phyloP scores from a whole-genome alignment of 37 sponge, comb jelly and placozoan species.

The Diacarnus erythraeanus region DNA sequence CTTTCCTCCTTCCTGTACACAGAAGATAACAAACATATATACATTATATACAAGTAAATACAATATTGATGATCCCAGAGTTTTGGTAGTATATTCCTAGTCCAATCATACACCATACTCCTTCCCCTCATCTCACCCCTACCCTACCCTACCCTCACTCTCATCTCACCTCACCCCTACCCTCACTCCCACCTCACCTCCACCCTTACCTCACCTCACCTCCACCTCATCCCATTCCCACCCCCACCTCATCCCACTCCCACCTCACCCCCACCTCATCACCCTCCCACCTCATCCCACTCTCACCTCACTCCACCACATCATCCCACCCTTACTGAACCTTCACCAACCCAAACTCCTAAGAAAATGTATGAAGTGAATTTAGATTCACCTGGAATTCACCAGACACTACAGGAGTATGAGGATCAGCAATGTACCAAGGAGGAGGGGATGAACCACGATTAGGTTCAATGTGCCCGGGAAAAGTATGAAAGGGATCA shows the following conservation, averaged over 20 bases:
- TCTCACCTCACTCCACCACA: neutral
- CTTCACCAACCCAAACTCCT: no score
- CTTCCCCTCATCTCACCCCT: neutral
- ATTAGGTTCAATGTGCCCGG: neutral
- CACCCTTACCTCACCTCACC: neutral
- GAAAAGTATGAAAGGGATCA: conserved; percentile 48
- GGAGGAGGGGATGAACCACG: conserved; percentile 46
- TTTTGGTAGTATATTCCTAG: neutral
- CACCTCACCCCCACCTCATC: neutral
- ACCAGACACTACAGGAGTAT: neutral
- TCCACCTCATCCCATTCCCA: neutral
- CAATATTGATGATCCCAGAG: neutral
- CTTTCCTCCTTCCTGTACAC: conserved; percentile 68
- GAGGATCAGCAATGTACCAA: conserved; percentile 52
- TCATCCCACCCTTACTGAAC: no score
- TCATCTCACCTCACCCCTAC: neutral
- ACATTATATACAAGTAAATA: neutral
- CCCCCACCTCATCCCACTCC: neutral
- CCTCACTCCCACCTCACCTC: neutral
- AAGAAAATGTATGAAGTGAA: neutral
- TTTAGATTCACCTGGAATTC: conserved; percentile 33
- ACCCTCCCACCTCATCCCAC: neutral
- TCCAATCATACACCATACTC: neutral
- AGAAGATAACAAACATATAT: neutral
- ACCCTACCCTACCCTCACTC: neutral